Conservation (phyloP, 1,140 invertebrate species). For the Pseudobourletiella spinata region DNA sequence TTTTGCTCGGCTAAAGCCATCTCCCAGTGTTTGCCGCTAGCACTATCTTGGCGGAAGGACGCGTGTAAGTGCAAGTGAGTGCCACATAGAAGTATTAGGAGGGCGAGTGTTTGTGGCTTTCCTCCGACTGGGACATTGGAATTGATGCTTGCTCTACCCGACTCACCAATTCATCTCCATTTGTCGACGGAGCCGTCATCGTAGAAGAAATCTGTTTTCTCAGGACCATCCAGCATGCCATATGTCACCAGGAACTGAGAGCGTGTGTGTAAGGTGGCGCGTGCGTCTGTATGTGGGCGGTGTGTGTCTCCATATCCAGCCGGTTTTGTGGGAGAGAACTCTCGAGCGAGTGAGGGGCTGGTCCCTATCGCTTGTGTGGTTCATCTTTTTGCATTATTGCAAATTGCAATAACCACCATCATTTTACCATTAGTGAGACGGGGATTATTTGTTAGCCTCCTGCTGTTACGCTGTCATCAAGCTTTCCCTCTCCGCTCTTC, state of each 20-base stretch:
- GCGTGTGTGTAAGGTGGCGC: not conserved
- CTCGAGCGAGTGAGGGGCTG: no score
- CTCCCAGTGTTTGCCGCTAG: not conserved
- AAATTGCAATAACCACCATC: not conserved
- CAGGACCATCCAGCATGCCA: not conserved
- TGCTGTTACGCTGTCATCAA: no score
- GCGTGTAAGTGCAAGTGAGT: no score
- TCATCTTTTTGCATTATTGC: not conserved
- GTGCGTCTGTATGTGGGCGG: not conserved
- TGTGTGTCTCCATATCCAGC: not conserved
- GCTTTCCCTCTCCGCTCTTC: no score
- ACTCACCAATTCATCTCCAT: constrained; percentile 1
- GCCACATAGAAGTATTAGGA: not conserved
- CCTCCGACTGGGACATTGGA: constrained; percentile 6
- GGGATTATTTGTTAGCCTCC: no score
- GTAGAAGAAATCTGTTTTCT: not conserved
- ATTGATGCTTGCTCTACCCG: not conserved
- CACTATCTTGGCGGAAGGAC: not conserved
- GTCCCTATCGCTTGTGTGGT: not conserved
- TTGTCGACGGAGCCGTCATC: not conserved
- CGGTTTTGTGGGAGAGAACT: no score
- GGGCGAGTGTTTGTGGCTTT: not conserved
- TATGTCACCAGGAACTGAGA: not conserved
- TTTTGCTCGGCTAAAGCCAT: not conserved
- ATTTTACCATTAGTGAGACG: not conserved